Conservation (phyloP, 2,888 invertebrate genomes). For the Melanostoma mellinum region DNA sequence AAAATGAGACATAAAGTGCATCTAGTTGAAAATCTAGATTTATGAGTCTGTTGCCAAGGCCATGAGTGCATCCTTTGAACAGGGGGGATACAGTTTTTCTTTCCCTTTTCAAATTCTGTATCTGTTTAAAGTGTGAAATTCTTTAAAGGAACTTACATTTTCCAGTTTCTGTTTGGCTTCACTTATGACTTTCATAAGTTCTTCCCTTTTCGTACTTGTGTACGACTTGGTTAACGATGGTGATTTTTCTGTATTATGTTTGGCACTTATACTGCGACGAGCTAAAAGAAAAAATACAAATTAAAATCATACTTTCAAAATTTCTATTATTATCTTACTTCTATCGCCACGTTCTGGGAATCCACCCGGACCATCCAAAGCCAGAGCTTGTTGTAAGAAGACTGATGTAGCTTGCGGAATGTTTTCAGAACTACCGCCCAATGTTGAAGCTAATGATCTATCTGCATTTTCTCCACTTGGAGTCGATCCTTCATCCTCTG, state of each 20-base stretch:
- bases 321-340: constrained; percentile 75
- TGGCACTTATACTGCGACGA: constrained; percentile 86
- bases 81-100: background rate
- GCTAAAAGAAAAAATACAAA: constrained; percentile 76
- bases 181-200: constrained; percentile 90
- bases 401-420: constrained; percentile 79
- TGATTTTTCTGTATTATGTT: constrained; percentile 82
- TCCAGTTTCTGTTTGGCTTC: constrained; percentile 93
- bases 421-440: constrained; percentile 89
- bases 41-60: background rate
- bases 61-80: background rate
- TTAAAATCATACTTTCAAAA: background rate
- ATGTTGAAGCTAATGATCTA: constrained; percentile 85
- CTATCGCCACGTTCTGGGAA: constrained; percentile 80
- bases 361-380: constrained; percentile 81
- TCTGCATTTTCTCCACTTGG: constrained; percentile 92
- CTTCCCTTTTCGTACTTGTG: constrained; percentile 84
- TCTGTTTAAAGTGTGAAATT: background rate
- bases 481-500: constrained; percentile 89
- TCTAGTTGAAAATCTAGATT: constrained; percentile 26
- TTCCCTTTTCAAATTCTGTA: background rate
- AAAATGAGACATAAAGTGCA: constrained; percentile 38
- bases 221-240: constrained; percentile 82
- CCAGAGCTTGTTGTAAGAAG: constrained; percentile 81
- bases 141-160: constrained; percentile 86